phyloP scores from a whole-genome alignment of 2,797 vertebrate species.

The Poliocrania exsul region DNA sequence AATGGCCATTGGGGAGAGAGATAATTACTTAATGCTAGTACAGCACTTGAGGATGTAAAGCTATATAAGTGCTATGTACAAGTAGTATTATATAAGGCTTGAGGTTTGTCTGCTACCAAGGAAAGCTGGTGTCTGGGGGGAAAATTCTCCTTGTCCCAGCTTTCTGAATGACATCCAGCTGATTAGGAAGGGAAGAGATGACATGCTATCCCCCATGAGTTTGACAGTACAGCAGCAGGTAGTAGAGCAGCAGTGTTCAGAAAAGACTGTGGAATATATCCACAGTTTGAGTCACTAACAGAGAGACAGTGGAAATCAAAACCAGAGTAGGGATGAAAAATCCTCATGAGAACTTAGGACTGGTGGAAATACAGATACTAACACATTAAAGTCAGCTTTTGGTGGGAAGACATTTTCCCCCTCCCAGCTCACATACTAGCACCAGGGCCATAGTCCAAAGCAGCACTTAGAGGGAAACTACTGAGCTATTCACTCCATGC shows the following conservation, averaged over 20 bases:
- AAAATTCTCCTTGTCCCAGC: constrained; percentile 45
- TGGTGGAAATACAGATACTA: neutral
- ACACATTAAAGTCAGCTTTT: neutral
- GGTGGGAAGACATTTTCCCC: neutral
- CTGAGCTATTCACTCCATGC: neutral
- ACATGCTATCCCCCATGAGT: neutral
- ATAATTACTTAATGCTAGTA: constrained; percentile 66
- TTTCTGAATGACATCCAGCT: constrained; percentile 52
- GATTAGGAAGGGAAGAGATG: constrained; percentile 42
- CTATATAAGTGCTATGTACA: constrained; percentile 26
- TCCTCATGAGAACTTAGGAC: neutral
- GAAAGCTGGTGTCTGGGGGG: constrained; percentile 42
- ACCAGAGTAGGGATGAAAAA: neutral
- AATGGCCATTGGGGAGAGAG: constrained; percentile 61
- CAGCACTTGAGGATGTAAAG: constrained; percentile 58
- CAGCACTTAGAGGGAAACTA: neutral
- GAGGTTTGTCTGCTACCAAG: constrained; percentile 37
- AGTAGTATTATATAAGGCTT: constrained; percentile 20
- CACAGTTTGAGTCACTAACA: neutral
- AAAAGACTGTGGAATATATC: neutral
- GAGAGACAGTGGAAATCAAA: neutral
- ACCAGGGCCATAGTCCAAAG: neutral
- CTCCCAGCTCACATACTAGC: neutral
- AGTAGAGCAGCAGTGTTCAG: neutral
- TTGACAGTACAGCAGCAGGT: neutral